Evolutionary conservation across 1,140 invertebrate species (phyloP), one percentile per base, ranked within the genome.

Genomic region (Octopus sinensis): DNA sequence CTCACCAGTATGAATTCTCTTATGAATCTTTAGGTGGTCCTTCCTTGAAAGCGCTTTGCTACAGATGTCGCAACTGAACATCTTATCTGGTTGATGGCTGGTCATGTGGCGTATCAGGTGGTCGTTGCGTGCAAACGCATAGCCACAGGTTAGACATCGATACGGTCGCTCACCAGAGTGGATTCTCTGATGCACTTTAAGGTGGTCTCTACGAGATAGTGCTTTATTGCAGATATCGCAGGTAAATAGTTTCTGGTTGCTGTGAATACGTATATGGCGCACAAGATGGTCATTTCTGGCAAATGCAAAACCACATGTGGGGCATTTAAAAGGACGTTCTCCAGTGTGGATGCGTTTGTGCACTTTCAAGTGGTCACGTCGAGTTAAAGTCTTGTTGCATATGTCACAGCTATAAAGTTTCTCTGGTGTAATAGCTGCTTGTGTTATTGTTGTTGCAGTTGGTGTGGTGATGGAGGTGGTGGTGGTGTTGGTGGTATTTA

Each of bases 131-230:
- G 93, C 93, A 85, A 94, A 94, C 80, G 91, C 89, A 5, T 91
- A 93, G 93, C 94, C 95, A 90, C 96, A 97, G 73, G 94, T 94
- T 92, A 96, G 95, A 88, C 96, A 97, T 54, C 93, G 93, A 87
- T 96, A 96, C 13, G 95, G 95, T 88, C 96, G 95, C 88, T 96
- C 95, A 0, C 95, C 95, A 5, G 95, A 95, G 86, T 93, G 95
- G 86, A 96, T 84, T 13, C 84, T 13, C 68, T 54, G 78, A 71
- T 88, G 87, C 4, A 71, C 75, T 30, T 79, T 83, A 10, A 83
- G 77, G n/a, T 79, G 75, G 6, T 30, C 53, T 5, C 54, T 53
- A 6, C 79, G 77, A 17, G 82, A 78, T 54, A 86, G 85, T 1
- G 82, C 81, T 75, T 86, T 86, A 71, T 82, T 84, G 84, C 85